Evolutionary conservation across 2,888 invertebrate species (phyloP), one percentile per base, ranked within the genome.

Genomic region (Eulithis testata): DNA sequence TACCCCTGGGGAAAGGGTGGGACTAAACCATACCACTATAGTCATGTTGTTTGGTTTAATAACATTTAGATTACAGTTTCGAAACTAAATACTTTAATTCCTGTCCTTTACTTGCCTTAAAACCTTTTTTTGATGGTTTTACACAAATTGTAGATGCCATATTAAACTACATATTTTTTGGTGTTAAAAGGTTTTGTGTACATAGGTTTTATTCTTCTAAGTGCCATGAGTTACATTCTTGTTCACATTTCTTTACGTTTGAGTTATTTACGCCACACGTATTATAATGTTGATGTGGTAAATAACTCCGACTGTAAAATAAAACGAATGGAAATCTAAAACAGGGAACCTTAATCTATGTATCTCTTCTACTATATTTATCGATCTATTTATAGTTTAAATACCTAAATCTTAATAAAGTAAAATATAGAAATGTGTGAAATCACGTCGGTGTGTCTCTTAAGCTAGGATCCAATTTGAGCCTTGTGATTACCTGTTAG

Each of bases 291-390:
- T 51, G 52, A 43, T 58, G 62, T 49, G 47, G 43, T 55, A 53
- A 61, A 66, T 68, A 65, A 67, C 65, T 63, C 61, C 31, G 43
- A 60, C 53, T 54, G 54, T 43, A 49, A 57, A 63, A 65, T 69
- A 63, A 65, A 66, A 67, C 67, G 63, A 67, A 80, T 79, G 69
- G 73, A 75, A 77, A 76, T 80, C 79, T 72, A 79, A 85, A 87
- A 87, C 86, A 87, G 86, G 87, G 87, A 86, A 80, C 75, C 81
- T 80, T 78, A 79, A 60, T 75, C 83, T 73, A 68, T 70, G 66
- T 83, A 78, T 83, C 72, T 77, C 78, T 79, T 71, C 72, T 78
- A 79, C 77, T 82, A 79, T 81, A 81, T 84, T 82, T 81, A 81
- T 85, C 72, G 77, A 83, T 79, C 80, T 83, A 79, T 83, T 78